A percentile compares a stretch with the other conserved stretches of the same genome.
Conservation (phyloP, 2,888 invertebrate species). For the Drosophila neonasuta region DNA sequence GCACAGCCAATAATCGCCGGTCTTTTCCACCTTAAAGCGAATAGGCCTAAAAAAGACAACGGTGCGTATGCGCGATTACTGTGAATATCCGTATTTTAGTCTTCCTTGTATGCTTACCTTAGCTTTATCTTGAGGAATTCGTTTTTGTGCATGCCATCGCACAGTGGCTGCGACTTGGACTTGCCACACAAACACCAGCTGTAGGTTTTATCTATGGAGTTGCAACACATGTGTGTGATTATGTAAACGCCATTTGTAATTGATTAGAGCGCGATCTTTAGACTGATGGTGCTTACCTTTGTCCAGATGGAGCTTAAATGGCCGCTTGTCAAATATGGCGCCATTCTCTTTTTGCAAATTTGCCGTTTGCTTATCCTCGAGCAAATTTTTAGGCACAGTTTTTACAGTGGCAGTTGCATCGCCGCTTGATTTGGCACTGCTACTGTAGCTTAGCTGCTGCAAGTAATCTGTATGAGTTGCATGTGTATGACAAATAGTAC, state of each 20-base stretch:
- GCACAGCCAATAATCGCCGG: slow-evolving; percentile 97
- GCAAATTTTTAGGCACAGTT: slow-evolving; percentile 87
- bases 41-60: slow-evolving; percentile 85
- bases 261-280: background rate
- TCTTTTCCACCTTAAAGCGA: slow-evolving; percentile 91
- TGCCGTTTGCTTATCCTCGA: slow-evolving; percentile 85
- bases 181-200: slow-evolving; percentile 97
- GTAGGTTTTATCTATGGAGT: slow-evolving; percentile 86
- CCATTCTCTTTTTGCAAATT: slow-evolving; percentile 88
- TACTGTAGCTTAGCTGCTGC: slow-evolving; percentile 48
- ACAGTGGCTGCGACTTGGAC: slow-evolving; percentile 95
- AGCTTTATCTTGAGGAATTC: slow-evolving; percentile 88
- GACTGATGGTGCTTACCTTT: slow-evolving; percentile 83
- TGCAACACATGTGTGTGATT: slow-evolving; percentile 47
- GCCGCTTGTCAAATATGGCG: slow-evolving; percentile 92
- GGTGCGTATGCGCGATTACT: background rate
- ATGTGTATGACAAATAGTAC: background rate
- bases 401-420: slow-evolving; percentile 45
- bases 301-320: slow-evolving; percentile 89
- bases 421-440: slow-evolving; percentile 41
- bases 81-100: background rate
- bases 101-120: slow-evolving; percentile 82
- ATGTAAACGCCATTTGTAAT: slow-evolving; percentile 48
- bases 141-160: slow-evolving; percentile 95
- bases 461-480: background rate